A percentile compares a stretch with the other conserved stretches of the same genome.
Evolutionary conservation across 2,888 invertebrate species (phyloP).

Genomic region (Caenorhabditis sp.): DNA sequence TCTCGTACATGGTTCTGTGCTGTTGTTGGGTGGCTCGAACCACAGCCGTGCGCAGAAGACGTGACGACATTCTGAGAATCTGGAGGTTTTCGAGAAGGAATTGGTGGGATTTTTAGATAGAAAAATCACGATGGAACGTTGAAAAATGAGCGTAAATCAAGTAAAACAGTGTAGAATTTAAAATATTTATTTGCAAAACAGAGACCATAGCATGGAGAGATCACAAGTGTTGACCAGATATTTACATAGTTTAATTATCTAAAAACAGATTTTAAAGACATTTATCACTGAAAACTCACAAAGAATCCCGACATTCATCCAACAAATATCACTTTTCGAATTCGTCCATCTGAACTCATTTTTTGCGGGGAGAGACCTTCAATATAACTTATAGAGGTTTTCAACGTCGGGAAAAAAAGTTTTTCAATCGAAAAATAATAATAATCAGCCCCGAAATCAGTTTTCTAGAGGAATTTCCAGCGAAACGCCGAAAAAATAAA

Average conservation of each 20-base stretch:
- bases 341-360: constrained; percentile 51
- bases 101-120: background rate
- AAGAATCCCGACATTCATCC: background rate
- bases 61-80: constrained; percentile 51
- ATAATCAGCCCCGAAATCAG: constrained; percentile 1
- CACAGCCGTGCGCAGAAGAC: constrained; percentile 57
- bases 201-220: constrained; percentile 11
- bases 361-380: background rate
- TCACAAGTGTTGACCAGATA: background rate
- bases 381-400: background rate
- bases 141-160: background rate
- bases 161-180: background rate
- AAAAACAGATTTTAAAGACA: background rate
- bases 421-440: background rate
- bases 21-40: constrained; percentile 60
- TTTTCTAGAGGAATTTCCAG: background rate
- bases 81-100: background rate
- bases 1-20: constrained; percentile 78
- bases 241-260: background rate
- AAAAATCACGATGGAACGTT: constrained; percentile 25
- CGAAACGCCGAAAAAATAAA: constrained; percentile 21
- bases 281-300: constrained; percentile 29
- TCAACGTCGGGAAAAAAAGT: background rate
- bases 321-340: constrained; percentile 29
- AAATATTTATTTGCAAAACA: background rate